phyloP scores from a whole-genome alignment of 2,888 invertebrate genomes.

The Caenorhabditis sp. region DNA sequence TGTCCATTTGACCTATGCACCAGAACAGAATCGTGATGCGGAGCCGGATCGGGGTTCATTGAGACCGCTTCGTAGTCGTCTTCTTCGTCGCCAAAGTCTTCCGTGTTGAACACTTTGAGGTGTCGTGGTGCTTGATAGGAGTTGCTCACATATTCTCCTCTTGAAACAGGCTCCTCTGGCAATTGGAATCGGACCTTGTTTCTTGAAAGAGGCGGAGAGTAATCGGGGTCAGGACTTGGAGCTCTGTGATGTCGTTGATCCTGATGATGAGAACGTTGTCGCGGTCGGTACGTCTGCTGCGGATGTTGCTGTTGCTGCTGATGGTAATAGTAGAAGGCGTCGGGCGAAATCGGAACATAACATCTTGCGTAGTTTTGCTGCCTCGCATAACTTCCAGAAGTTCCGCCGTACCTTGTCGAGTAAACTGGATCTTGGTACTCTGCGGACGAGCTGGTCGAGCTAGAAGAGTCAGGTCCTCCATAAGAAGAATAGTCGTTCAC shows the following conservation, averaged over 20 bases:
- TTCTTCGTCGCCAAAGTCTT: slow-evolving; percentile 35
- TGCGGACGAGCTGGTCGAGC: slow-evolving; percentile 56
- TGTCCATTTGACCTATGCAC: slow-evolving; percentile 35
- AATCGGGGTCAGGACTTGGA: slow-evolving; percentile 63
- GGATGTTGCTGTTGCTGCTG: slow-evolving; percentile 32
- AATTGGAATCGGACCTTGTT: slow-evolving; percentile 60
- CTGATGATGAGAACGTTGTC: slow-evolving; percentile 30
- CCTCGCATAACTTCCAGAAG: slow-evolving; percentile 37
- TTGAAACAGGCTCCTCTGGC: slow-evolving; percentile 42
- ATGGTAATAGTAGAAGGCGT: slow-evolving; percentile 53
- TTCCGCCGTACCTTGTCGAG: slow-evolving; percentile 40
- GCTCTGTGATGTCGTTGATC: slow-evolving; percentile 27
- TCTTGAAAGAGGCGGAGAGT: slow-evolving; percentile 62
- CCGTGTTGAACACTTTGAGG: slow-evolving; percentile 23
- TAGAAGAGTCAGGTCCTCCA: slow-evolving; percentile 47
- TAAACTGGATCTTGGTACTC: slow-evolving; percentile 62
- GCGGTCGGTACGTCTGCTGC: slow-evolving; percentile 7
- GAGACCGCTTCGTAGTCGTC: slow-evolving; percentile 44
- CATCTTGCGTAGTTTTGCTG: slow-evolving; percentile 35
- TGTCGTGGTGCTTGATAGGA: slow-evolving; percentile 7
- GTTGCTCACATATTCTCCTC: slow-evolving; percentile 48
- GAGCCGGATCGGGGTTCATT: slow-evolving; percentile 38
- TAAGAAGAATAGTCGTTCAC: slow-evolving; percentile 48
- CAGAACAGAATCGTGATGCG: slow-evolving; percentile 29
- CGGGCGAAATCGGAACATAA: slow-evolving; percentile 47